Percentiles rank a stretch among this genome's conserved stretches.
phyloP scores from a whole-genome alignment of 2,113 vertebrate species.

The Serilophus lunatus region DNA sequence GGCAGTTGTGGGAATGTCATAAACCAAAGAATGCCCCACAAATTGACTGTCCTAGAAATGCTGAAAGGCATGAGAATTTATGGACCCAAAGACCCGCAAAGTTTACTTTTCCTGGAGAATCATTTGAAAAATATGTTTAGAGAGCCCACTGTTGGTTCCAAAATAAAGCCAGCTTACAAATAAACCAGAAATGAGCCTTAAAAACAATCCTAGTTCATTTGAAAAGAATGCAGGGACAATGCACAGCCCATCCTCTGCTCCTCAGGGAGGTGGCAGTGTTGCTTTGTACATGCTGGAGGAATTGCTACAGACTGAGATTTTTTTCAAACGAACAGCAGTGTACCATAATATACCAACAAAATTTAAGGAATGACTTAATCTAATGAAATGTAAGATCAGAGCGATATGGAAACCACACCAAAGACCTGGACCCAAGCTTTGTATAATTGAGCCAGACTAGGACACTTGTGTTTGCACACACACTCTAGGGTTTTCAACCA shows the following conservation, averaged over 20 bases:
- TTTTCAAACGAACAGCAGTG: constrained; percentile 26
- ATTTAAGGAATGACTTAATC: constrained; percentile 62
- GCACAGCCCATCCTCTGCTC: constrained; percentile 19
- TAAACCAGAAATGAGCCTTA: constrained; percentile 27
- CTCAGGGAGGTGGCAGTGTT: constrained; percentile 96
- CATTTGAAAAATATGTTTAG: constrained; percentile 45
- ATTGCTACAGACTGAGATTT: neutral
- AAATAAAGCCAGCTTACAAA: constrained; percentile 56
- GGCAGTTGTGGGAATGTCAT: neutral
- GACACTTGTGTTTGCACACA: constrained; percentile 33
- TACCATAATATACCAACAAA: constrained; percentile 49
- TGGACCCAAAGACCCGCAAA: neutral
- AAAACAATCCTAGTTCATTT: constrained; percentile 24
- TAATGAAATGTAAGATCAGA: constrained; percentile 62
- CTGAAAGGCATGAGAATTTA: neutral
- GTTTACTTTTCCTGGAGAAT: constrained; percentile 49
- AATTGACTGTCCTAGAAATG: neutral
- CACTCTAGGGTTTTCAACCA: constrained; percentile 40
- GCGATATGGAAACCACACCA: constrained; percentile 52
- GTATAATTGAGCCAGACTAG: constrained; percentile 51
- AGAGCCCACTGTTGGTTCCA: constrained; percentile 22
- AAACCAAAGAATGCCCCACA: neutral
- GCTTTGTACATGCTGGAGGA: constrained; percentile 70
- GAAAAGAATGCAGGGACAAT: constrained; percentile 47
- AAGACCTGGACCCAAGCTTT: constrained; percentile 31